Conservation (phyloP, 2,113 vertebrate genomes). For the Turnix velox region DNA sequence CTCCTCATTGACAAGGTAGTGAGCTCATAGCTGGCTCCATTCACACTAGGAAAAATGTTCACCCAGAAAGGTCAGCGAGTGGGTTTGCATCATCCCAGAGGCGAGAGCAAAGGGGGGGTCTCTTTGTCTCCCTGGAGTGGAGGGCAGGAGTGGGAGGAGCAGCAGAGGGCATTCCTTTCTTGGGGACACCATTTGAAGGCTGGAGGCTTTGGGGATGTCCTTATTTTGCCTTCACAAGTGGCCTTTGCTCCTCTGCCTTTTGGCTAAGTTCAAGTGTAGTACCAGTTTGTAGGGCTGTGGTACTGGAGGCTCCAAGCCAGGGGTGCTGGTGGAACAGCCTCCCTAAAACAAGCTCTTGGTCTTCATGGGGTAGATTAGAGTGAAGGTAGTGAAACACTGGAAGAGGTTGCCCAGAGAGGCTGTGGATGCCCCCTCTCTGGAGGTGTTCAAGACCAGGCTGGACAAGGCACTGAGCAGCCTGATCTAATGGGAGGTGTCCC, state of each 20-base stretch:
- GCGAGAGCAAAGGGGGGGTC: slow-evolving; percentile 8
- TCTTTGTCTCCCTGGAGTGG: slow-evolving; percentile 43
- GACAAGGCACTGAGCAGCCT: too few relatives aligned
- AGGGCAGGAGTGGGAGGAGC: slow-evolving; percentile 32
- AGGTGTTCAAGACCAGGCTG: too few relatives aligned
- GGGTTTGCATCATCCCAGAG: slow-evolving; percentile 41
- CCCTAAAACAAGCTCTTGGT: not conserved
- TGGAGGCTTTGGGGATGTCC: not conserved
- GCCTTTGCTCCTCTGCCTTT: too few relatives aligned
- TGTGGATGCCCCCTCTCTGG: too few relatives aligned
- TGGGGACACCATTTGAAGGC: not conserved
- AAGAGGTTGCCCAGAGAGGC: too few relatives aligned
- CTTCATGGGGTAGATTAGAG: not conserved
- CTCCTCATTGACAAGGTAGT: slow-evolving; percentile 63
- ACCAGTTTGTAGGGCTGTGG: not conserved
- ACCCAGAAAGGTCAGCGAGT: slow-evolving; percentile 59
- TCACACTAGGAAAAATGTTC: slow-evolving; percentile 61
- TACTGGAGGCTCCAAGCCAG: not conserved
- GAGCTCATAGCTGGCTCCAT: slow-evolving; percentile 67
- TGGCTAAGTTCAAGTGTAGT: too few relatives aligned
- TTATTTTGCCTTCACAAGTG: not conserved
- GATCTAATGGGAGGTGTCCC: too few relatives aligned
- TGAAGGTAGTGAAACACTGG: too few relatives aligned
- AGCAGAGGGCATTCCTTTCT: not conserved
- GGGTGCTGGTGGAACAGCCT: not conserved